Evolutionary conservation across 1,140 invertebrate genomes (phyloP).

Genomic region (Odontomachus brunneus): DNA sequence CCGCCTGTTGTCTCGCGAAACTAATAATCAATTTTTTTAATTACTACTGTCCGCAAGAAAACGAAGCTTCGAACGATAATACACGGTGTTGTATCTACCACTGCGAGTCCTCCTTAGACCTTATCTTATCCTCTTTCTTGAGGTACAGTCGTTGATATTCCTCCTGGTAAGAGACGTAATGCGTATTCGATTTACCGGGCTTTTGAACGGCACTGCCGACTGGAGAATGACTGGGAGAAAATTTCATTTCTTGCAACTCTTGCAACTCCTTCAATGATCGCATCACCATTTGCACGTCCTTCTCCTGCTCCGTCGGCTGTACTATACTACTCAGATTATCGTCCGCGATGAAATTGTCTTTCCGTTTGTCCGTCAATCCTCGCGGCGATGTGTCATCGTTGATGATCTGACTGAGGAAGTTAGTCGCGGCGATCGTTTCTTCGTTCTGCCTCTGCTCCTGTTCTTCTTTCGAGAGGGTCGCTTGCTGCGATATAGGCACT

Average conservation of each 20-base stretch:
- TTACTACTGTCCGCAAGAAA: conserved; percentile 36
- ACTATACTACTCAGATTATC: conserved; percentile 64
- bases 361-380: conserved; percentile 69
- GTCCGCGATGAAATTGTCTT: conserved; percentile 73
- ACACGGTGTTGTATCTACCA: conserved; percentile 73
- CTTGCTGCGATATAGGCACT: conserved; percentile 65
- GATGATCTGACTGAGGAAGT: conserved; percentile 85
- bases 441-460: conserved; percentile 82
- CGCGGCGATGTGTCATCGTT: conserved; percentile 77
- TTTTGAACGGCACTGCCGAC: conserved; percentile 73
- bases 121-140: conserved; percentile 81
- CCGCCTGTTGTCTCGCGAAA: conserved; percentile 61
- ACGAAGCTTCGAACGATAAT: conserved; percentile 36
- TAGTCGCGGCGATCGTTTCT: conserved; percentile 84
- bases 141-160: conserved; percentile 79
- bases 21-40: conserved; percentile 53
- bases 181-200: conserved; percentile 74
- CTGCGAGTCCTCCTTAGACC: conserved; percentile 79
- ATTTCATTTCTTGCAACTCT: conserved; percentile 80
- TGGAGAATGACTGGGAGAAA: conserved; percentile 80
- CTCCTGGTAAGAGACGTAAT: conserved; percentile 77
- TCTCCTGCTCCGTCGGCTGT: conserved; percentile 78
- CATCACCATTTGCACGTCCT: conserved; percentile 83
- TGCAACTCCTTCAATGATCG: conserved; percentile 80
- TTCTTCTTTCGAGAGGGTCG: conserved; percentile 76